Conservation (phyloP, 2,797 vertebrate genomes). For the Carcharodon carcharias region DNA sequence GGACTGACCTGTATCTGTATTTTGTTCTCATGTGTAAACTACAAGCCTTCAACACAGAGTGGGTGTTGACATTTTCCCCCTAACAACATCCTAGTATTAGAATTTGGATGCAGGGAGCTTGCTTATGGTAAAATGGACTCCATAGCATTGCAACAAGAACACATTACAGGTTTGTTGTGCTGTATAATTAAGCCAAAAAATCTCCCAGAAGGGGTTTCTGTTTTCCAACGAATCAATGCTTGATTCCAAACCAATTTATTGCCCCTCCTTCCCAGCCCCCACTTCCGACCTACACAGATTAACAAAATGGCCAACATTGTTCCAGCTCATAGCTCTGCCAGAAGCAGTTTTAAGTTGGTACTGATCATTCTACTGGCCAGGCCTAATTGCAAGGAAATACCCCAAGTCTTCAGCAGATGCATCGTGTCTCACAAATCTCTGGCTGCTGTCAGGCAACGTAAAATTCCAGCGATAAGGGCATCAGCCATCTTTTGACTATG, state of each 20-base stretch:
- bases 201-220: conserved; percentile 16
- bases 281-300: not conserved
- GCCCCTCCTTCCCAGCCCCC: not conserved
- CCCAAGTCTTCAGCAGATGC: not conserved
- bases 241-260: conserved; percentile 21
- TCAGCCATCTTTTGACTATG: too few species aligned
- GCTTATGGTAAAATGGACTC: not conserved
- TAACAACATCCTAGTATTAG: not conserved
- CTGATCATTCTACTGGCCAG: not conserved
- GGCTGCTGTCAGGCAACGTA: not conserved
- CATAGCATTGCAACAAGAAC: not conserved
- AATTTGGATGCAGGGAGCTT: not conserved
- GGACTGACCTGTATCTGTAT: not conserved
- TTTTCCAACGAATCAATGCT: not conserved
- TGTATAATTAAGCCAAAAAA: not conserved
- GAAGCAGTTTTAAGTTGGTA: not conserved
- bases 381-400: not conserved
- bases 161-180: not conserved
- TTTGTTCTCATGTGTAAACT: not conserved
- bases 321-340: not conserved
- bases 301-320: not conserved
- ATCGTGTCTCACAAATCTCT: not conserved
- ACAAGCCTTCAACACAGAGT: not conserved
- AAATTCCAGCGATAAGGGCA: not conserved
- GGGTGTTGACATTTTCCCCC: not conserved